phyloP scores from a whole-genome alignment of 2,888 invertebrate genomes.

The Serrognathus titanus region DNA sequence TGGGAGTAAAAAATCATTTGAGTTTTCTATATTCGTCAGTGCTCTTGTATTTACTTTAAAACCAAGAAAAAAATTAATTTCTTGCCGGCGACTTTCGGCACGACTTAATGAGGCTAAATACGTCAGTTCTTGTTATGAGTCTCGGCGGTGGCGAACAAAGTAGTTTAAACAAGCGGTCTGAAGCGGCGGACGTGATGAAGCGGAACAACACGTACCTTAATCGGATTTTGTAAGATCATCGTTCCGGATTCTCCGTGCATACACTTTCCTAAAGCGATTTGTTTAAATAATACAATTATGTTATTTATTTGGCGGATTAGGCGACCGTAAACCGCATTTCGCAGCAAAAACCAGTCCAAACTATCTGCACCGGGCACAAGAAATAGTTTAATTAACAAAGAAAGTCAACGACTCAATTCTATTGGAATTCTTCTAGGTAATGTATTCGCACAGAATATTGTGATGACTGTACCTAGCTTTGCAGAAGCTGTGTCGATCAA shows the following conservation, averaged over 20 bases:
- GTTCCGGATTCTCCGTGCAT: slow-evolving; percentile 3
- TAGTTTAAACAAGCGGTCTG: slow-evolving; percentile 6
- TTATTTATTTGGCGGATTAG: background rate
- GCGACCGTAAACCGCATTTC: no score
- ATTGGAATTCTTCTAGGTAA: no score
- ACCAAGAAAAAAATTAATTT: no score
- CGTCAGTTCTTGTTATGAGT: background rate
- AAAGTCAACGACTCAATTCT: no score
- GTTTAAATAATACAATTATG: background rate
- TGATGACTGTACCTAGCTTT: background rate
- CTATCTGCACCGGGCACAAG: no score
- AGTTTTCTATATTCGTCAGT: no score
- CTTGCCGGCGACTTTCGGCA: background rate
- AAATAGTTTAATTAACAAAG: no score
- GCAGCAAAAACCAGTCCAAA: no score
- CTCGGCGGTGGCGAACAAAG: background rate
- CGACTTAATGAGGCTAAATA: background rate
- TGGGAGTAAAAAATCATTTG: no score
- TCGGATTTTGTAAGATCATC: slow-evolving; percentile 10
- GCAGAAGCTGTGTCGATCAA: background rate
- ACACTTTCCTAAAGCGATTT: slow-evolving; percentile 6
- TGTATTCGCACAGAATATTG: background rate
- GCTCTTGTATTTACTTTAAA: no score
- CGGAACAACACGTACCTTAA: slow-evolving; percentile 8
- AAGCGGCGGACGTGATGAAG: slow-evolving; percentile 8